Percentiles rank a stretch among this genome's conserved stretches.
Evolutionary conservation across 1,140 invertebrate species (phyloP).

Genomic region (Sycophaga agraensis): DNA sequence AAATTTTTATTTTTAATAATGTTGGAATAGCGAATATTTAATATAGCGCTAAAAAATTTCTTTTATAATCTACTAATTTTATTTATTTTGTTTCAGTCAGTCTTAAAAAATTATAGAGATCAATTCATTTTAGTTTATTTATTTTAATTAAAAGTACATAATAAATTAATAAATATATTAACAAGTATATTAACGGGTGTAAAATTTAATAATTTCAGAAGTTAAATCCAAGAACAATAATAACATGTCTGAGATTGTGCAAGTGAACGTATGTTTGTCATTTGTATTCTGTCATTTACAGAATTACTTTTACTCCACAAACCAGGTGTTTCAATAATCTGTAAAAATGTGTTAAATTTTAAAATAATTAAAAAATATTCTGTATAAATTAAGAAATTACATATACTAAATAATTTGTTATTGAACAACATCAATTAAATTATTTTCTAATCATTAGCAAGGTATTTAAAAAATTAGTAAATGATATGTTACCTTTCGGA

Average conservation of each 20-base stretch:
- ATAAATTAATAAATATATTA: no score
- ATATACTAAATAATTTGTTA: not conserved
- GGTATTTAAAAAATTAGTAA: not conserved
- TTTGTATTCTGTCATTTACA: no score
- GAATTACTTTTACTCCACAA: no score
- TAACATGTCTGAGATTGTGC: no score
- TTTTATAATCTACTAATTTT: not conserved
- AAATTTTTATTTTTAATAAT: not conserved
- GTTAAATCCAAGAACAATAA: conserved; percentile 38
- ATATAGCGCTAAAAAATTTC: no score
- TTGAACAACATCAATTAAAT: not conserved
- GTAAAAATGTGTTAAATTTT: conserved; percentile 33
- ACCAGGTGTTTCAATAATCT: conserved; percentile 67
- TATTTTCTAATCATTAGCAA: not conserved
- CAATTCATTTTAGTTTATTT: no score
- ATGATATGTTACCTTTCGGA: conserved; percentile 94
- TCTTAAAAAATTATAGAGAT: not conserved
- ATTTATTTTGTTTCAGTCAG: not conserved
- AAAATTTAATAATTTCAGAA: no score
- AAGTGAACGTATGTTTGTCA: no score
- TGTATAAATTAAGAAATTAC: not conserved
- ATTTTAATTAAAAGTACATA: no score
- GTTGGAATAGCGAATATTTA: no score
- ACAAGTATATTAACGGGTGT: no score
- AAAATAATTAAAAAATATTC: not conserved